Evolutionary conservation across 1,140 invertebrate genomes (phyloP), one percentile per base, ranked within the genome.

Genomic region (Ips nitidus): DNA sequence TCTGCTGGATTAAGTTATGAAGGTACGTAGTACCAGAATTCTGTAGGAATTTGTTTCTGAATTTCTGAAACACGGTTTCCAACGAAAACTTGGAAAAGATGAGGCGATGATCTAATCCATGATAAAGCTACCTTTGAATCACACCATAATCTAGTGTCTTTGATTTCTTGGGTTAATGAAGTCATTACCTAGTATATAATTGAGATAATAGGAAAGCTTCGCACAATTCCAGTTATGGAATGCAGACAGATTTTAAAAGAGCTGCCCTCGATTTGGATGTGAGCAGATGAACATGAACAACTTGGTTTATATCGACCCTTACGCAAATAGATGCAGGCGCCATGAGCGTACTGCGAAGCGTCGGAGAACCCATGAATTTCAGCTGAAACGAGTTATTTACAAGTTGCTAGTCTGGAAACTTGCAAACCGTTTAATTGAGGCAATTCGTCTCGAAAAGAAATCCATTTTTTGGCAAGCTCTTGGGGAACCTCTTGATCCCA

Each of bases 91-190:
- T 53, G 52, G 4, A 53, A 37, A n/a, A n/a, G 6, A 53, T 37
- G 6, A 4, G 36, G 36, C 5, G 6, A 7, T 1, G 5, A 36
- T n/a, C 36, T 53, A 53, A 53, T 4, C 52, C 52, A 53, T 8
- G 5, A n/a, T 37, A 53, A 53, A 53, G 36, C 52, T n/a, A 53
- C 5, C 36, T 53, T 7, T 53, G 52, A 53, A 53, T 53, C 52
- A 6, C 36, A 53, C 52, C 52, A 8, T 8, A 8, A 45, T 8
- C 43, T 45, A 45, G 22, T 22, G 22, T 22, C 22, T 22, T 22
- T 22, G 22, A 45, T 45, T 45, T 4, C 8, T 45, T 45, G 43
- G 8, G 43, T 45, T 5, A 45, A 8, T 45, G 43, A 45, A 45
- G 8, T 5, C 8, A 45, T 45, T 8, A 45, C 43, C 8, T 45